Base-by-base conservation (phyloP, 2,113 vertebrate genomes). In the Toxostoma redivivum region DNA sequence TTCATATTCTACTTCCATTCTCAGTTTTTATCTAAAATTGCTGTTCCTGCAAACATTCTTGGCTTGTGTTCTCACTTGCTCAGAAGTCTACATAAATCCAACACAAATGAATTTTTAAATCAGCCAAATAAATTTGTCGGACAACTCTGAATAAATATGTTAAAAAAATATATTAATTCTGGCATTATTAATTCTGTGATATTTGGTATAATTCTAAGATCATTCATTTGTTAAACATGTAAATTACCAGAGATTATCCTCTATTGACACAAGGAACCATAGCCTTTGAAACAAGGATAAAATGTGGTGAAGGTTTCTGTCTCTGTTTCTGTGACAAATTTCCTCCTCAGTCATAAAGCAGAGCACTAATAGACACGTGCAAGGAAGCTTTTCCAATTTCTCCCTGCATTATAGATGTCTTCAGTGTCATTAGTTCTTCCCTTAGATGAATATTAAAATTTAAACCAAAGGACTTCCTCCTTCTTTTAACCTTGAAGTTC, bases 401-500 rank as follows among this genome's bases (percentile, higher is more conserved):
- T 95, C 27, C 66, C 73, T 88, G 65, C 87, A 96, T 94, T 94
- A 90, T 48, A 44, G 57, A 86, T 94, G 76, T 66, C 78, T 72
- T 94, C 92, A 84, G 25, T 64, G 45, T 85, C 74, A 96, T 86
- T 86, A 56, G 83, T 35, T 91, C 73, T 96, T 96, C 80, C 57
- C 51, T 94, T 87, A 94, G 48, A 85, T 74, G 18, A 94, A 61
- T 87, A 96, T 88, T 76, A 93, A 90, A 93, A 91, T 86, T 96
- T 96, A 96, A 95, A 92, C 45, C n/a, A 84, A 78, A 66, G 88
- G 33, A 76, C 61, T 95, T 97, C 40, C 61, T 96, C 73, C 78
- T 94, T 65, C 56, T 33, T 87, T 91, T 95, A 95, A 96, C 90
- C 91, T 97, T 97, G 93, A 65, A 74, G 7, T 61, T 71, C 67